A percentile compares a stretch with the other conserved stretches of the same genome.
phyloP scores from a whole-genome alignment of 2,113 vertebrate genomes.

The Sander lucioperca region DNA sequence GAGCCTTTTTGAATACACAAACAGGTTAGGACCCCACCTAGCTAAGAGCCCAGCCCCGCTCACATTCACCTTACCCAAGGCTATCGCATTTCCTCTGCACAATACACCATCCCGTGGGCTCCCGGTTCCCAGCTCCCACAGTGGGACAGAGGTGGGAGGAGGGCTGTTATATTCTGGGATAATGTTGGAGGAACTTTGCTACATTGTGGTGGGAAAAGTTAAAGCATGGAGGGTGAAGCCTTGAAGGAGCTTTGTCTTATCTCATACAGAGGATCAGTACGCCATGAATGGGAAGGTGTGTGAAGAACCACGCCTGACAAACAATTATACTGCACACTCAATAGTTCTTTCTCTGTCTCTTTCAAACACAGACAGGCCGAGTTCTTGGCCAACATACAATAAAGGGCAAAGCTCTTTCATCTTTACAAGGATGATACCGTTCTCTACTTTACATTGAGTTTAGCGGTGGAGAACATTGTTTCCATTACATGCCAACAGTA shows the following conservation, averaged over 20 bases:
- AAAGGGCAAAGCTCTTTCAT: conserved; percentile 6
- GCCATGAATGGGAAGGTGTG: conserved; percentile 28
- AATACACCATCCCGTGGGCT: conserved; percentile 68
- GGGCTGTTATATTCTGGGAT: conserved; percentile 13
- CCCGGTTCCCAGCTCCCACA: conserved; percentile 56
- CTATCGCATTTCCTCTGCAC: conserved; percentile 78
- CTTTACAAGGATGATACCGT: conserved; percentile 1
- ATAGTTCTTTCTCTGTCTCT: conserved; percentile 2
- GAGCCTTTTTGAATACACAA: conserved; percentile 56
- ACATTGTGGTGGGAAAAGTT: conserved; percentile 61
- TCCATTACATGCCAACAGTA: background rate
- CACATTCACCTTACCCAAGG: conserved; percentile 79
- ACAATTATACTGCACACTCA: conserved; percentile 11
- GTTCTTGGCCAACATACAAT: background rate
- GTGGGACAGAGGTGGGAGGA: conserved; percentile 43
- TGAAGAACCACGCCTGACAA: conserved; percentile 37
- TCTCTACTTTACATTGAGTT: background rate
- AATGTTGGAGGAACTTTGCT: conserved; percentile 45
- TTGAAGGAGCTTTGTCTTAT: conserved; percentile 34
- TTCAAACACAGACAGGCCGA: background rate
- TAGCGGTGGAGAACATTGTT: background rate
- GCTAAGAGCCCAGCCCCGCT: conserved; percentile 61
- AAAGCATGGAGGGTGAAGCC: conserved; percentile 25
- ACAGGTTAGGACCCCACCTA: conserved; percentile 70
- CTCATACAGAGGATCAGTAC: conserved; percentile 17